Evolutionary conservation across 2,797 vertebrate species (phyloP).

Genomic region (Crypturellus tataupa): DNA sequence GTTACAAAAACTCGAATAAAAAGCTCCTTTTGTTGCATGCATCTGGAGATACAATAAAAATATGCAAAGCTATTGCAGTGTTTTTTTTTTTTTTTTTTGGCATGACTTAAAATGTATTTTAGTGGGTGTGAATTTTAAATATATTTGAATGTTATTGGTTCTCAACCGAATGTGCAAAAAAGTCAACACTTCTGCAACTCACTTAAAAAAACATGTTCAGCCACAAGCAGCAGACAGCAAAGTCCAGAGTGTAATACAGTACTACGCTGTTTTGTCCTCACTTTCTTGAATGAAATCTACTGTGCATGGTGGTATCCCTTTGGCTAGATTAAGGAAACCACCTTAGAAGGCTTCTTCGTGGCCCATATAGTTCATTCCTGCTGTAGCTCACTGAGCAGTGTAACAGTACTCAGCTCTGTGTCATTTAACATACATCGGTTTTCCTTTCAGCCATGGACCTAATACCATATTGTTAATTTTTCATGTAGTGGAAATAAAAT

Average conservation of each 20-base stretch:
- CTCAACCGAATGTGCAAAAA: neutral
- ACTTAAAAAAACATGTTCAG: neutral
- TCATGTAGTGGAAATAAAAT: neutral
- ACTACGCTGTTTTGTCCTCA: neutral
- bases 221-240: neutral
- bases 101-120: neutral
- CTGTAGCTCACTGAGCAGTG: neutral
- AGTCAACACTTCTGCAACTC: neutral
- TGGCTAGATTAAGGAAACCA: neutral
- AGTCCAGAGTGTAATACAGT: neutral
- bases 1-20: neutral
- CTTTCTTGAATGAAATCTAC: accelerated
- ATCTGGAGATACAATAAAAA: neutral
- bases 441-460: neutral
- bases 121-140: neutral
- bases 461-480: neutral
- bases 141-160: neutral
- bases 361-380: neutral
- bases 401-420: neutral
- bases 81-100: neutral
- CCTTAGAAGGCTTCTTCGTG: accelerated
- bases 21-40: neutral
- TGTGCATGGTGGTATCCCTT: neutral
- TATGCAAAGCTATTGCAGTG: neutral
- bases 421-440: neutral